Percentiles rank a stretch among this genome's conserved stretches.
Evolutionary conservation across 2,797 vertebrate genomes (phyloP).

Genomic region (Diglossa cyanea): DNA sequence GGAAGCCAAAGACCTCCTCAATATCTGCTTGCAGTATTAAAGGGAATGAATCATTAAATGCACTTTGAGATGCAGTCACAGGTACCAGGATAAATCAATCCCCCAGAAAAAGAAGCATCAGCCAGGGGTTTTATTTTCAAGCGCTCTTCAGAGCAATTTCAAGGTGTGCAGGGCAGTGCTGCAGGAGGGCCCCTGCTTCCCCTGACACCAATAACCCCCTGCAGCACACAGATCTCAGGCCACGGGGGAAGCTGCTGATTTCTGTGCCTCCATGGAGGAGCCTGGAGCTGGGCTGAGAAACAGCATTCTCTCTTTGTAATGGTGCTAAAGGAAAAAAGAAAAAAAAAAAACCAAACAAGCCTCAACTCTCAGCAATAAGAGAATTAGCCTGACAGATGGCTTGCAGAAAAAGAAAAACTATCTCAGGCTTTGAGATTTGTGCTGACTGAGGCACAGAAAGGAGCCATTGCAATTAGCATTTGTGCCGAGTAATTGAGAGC

Average conservation of each 20-base stretch:
- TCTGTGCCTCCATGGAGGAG: background rate
- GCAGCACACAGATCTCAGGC: background rate
- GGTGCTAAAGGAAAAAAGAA: background rate
- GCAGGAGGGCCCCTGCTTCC: background rate
- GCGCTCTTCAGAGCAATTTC: background rate
- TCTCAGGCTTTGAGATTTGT: conserved; percentile 48
- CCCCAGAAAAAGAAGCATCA: background rate
- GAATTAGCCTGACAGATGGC: conserved; percentile 60
- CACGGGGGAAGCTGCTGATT: background rate
- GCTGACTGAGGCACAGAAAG: conserved; percentile 25
- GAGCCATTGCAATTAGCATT: conserved; percentile 39
- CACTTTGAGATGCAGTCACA: background rate
- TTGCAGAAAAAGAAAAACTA: conserved; percentile 23
- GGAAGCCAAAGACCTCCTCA: background rate
- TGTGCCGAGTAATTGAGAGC: conserved; percentile 37
- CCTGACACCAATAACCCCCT: background rate
- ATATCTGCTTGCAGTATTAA: conserved; percentile 41
- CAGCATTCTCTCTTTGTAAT: background rate
- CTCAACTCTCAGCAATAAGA: background rate
- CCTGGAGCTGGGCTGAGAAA: background rate
- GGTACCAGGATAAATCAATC: background rate
- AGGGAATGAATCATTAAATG: conserved; percentile 31
- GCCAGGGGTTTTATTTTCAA: background rate
- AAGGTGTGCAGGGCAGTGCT: background rate
- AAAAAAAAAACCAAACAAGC: background rate